phyloP scores from a whole-genome alignment of 2,888 invertebrate genomes.

The Actias luna region DNA sequence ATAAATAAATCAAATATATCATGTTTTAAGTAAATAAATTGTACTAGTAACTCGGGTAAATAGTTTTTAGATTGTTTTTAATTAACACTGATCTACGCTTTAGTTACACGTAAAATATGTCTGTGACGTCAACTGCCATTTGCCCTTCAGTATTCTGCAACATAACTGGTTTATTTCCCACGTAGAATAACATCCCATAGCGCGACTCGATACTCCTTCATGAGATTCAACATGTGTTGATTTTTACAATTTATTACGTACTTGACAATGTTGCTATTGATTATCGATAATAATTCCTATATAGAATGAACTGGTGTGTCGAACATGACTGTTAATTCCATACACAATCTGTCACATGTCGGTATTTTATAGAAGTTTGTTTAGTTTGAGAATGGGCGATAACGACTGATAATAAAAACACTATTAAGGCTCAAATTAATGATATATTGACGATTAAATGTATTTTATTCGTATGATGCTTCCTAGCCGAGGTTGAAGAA shows the following conservation, averaged over 20 bases:
- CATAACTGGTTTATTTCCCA: neutral
- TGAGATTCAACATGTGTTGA: too few species aligned
- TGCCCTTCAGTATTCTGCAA: neutral
- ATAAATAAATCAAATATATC: neutral
- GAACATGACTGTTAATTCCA: neutral
- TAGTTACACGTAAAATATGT: neutral
- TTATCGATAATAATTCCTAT: neutral
- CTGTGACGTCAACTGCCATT: neutral
- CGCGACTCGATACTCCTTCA: too few species aligned
- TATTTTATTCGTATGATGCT: neutral
- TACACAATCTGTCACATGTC: neutral
- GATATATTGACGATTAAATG: neutral
- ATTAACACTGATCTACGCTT: neutral
- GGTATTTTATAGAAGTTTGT: too few species aligned
- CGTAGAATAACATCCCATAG: neutral
- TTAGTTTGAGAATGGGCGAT: too few species aligned
- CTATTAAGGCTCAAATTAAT: neutral
- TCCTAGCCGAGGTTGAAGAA: neutral
- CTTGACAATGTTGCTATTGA: too few species aligned
- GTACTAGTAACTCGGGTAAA: neutral
- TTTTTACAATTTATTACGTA: neutral
- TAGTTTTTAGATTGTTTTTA: neutral
- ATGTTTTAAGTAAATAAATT: neutral
- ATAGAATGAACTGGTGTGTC: neutral
- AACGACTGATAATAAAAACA: too few species aligned